Conservation (phyloP, 2,113 vertebrate species). For the Gulo gulo region DNA sequence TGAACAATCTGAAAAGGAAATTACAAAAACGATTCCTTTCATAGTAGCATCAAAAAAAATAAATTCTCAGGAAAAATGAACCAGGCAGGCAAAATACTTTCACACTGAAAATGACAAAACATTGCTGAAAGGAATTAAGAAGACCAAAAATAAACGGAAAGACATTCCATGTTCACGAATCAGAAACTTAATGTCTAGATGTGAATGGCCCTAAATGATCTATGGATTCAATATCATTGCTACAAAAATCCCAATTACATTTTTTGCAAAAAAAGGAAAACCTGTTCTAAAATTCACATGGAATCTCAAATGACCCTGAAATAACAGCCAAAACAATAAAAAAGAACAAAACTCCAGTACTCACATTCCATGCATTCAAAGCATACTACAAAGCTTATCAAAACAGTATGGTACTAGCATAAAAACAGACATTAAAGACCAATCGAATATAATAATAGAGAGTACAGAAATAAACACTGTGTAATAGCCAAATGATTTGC, state of each 20-base stretch:
- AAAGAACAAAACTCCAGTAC: not conserved
- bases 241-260: not conserved
- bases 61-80: not conserved
- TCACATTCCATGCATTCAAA: not conserved
- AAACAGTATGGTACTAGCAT: not conserved
- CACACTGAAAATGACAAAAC: not conserved
- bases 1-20: not conserved
- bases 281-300: not conserved
- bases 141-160: not conserved
- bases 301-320: not conserved
- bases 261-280: not conserved
- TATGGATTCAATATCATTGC: not conserved
- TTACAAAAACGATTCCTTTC: not conserved
- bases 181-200: not conserved
- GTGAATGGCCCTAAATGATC: not conserved
- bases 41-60: not conserved
- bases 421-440: not conserved
- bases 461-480: not conserved
- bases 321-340: not conserved
- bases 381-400: not conserved
- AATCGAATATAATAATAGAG: not conserved
- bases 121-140: not conserved
- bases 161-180: not conserved
- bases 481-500: not conserved
- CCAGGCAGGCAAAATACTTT: not conserved